Base-by-base conservation (phyloP, 2,888 invertebrate genomes). In the Dicranocentrus wangi region DNA sequence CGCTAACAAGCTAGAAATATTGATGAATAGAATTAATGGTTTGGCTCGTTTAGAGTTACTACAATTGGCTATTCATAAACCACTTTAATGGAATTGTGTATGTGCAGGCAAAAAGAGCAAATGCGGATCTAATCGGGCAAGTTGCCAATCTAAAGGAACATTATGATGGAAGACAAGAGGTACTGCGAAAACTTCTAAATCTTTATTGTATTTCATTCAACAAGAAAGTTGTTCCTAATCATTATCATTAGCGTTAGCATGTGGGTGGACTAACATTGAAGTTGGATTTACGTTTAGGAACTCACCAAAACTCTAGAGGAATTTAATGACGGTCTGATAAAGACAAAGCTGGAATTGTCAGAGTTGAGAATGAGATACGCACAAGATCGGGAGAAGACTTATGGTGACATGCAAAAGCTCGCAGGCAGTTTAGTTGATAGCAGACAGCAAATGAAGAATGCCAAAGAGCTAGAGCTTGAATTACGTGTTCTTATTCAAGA, bases 361-460 rank as follows among this genome's bases (percentile, higher is more conserved):
- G 82, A 84, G 69, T 27, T 82, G 32, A 60, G 82, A 61, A 69
- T 86, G 55, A 82, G 81, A 53, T 80, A 61, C 53, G 85, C 86
- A 1, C 79, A 83, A 65, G 86, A 85, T 15, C 77, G 82, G 23
- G 85, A 86, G 53, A 58, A 80, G 55, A 61, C 83, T 8, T 86
- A 84, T 66, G 84, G 71, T 23, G 85, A 86, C 28, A 85, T 86
- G 86, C 84, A 85, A 21, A 82, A 82, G 42, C 47, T 86, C 15
- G 86, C 86, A 3, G 81, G 72, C 17, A 78, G 78, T 28, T 28
- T 85, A 13, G 84, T 86, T 0, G 79, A 85, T 25, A 84, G 81
- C 39, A 72, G 83, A 7, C 42, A 70, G 15, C 78, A 85, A 71
- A 84, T 86, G 85, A 85, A 85, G 42, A 81, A 84, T 28, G 83